Percentiles rank a stretch among this genome's conserved stretches.
These are phyloP conservation scores for Bubo blakistoni DNA, from an alignment of 2,113 vertebrate species.

Conservation along the genomic window DNA sequence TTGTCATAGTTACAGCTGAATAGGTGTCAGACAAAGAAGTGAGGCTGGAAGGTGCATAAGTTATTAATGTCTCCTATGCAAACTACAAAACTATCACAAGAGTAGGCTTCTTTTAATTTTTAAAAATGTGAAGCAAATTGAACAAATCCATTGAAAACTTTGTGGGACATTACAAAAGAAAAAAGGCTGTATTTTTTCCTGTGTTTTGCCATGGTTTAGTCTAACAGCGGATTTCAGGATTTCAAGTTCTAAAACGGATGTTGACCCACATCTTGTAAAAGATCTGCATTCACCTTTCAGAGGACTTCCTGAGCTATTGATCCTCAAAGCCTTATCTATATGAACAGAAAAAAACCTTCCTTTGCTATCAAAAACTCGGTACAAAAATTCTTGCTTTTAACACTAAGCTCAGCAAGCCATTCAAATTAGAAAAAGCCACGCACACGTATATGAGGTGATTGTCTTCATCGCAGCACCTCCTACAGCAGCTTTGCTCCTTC, in stretches of 20 bases:
- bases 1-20: background rate
- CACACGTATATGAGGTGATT: background rate
- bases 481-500: background rate
- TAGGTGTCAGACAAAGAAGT: background rate
- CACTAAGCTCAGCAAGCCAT: background rate
- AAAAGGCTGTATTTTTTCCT: background rate
- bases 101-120: background rate
- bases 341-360: background rate
- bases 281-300: background rate
- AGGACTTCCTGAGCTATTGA: background rate
- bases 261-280: background rate
- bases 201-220: background rate
- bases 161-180: background rate
- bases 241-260: background rate
- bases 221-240: background rate
- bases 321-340: background rate
- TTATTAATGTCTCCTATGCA: constrained; percentile 12
- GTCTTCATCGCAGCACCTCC: background rate
- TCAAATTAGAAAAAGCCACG: background rate
- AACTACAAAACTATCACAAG: background rate
- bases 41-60: background rate
- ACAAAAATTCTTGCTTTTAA: background rate
- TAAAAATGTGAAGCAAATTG: background rate
- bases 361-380: background rate
- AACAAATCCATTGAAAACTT: background rate